Evolutionary conservation across 2,888 invertebrate species (phyloP).

Genomic region (Hirtodrosophila trivittata): DNA sequence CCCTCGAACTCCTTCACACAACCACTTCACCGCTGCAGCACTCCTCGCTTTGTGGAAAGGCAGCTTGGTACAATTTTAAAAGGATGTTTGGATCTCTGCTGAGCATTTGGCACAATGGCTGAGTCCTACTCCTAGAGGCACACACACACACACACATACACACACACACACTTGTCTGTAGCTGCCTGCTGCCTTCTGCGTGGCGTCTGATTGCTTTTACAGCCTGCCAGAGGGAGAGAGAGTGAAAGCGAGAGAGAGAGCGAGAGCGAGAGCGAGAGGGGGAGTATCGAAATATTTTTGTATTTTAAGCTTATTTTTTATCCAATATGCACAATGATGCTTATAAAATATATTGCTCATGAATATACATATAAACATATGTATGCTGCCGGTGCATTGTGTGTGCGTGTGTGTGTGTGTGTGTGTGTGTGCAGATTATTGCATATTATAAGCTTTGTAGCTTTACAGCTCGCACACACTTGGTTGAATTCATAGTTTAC

Average conservation of each 20-base stretch:
- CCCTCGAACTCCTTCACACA: too few species aligned
- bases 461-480: constrained; percentile 17
- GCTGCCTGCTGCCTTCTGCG: constrained; percentile 7
- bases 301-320: constrained; percentile 76
- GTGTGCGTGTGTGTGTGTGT: constrained; percentile 14
- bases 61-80: constrained; percentile 58
- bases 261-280: neutral
- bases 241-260: constrained; percentile 1
- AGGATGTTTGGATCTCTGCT: constrained; percentile 69
- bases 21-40: neutral
- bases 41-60: constrained; percentile 5
- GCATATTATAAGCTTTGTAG: constrained; percentile 73
- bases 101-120: constrained; percentile 67
- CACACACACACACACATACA: neutral
- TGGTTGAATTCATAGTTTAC: constrained; percentile 9
- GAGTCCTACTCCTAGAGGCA: constrained; percentile 17
- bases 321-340: constrained; percentile 79
- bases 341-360: constrained; percentile 76
- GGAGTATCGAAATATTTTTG: constrained; percentile 67
- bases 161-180: constrained; percentile 25
- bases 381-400: constrained; percentile 32
- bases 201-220: constrained; percentile 71
- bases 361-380: constrained; percentile 61
- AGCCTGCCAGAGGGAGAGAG: constrained; percentile 36
- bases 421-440: constrained; percentile 62